Evolutionary conservation across 1,140 invertebrate genomes (phyloP).

Genomic region (Hycleus phaleratus): DNA sequence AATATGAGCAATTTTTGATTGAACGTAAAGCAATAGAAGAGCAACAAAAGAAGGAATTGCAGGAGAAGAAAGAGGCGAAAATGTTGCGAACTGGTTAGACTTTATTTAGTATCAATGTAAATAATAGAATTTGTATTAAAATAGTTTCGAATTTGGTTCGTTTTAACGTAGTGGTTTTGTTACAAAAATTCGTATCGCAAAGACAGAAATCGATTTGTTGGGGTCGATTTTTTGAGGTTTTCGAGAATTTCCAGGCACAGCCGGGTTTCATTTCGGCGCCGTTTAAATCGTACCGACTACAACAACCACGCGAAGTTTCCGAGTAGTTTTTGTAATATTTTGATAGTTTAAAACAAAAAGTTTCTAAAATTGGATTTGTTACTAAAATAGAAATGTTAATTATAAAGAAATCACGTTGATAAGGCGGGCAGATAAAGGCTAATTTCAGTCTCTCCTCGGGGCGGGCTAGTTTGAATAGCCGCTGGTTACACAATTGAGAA

Average conservation of each 20-base stretch:
- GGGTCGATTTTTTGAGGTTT: not conserved
- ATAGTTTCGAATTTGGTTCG: too few species aligned
- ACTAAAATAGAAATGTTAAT: not conserved
- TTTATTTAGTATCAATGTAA: not conserved
- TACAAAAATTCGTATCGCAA: slow-evolving; percentile 6
- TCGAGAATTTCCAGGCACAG: not conserved
- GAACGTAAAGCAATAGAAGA: slow-evolving; percentile 65
- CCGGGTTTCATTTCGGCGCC: slow-evolving; percentile 5
- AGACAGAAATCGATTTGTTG: not conserved
- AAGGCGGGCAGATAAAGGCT: slow-evolving; percentile 12
- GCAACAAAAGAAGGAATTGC: slow-evolving; percentile 67
- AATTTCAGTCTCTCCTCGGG: slow-evolving; percentile 10
- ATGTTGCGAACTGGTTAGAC: slow-evolving; percentile 69
- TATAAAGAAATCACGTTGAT: not conserved
- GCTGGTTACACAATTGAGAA: slow-evolving; percentile 11
- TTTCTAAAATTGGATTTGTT: not conserved
- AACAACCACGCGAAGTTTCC: slow-evolving; percentile 15
- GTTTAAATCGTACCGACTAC: slow-evolving; percentile 6
- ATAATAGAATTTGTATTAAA: too few species aligned
- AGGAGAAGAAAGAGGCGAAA: slow-evolving; percentile 87
- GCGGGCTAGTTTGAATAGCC: slow-evolving; percentile 7
- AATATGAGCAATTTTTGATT: slow-evolving; percentile 78
- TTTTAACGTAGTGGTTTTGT: not conserved
- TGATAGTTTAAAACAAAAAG: slow-evolving; percentile 14
- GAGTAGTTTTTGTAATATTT: not conserved